These are phyloP conservation scores for Clupea harengus DNA, from an alignment of 2,113 vertebrate genomes.

Conservation along the genomic window DNA sequence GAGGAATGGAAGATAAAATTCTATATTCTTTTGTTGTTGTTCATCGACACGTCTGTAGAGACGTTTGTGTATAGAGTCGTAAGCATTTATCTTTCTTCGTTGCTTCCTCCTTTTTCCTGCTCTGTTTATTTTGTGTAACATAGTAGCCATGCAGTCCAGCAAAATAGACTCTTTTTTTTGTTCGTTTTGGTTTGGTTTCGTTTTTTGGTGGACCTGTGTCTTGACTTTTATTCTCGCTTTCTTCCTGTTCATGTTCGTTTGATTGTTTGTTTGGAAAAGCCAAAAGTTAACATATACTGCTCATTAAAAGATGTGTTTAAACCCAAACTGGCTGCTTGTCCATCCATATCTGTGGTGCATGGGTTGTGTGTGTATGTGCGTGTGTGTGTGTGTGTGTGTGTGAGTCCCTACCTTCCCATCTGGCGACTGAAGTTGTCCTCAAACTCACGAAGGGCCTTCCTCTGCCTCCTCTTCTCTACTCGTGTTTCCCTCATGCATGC, in stretches of 20 bases:
- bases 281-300: constrained; percentile 32
- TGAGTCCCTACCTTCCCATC: constrained; percentile 83
- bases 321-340: neutral
- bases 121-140: constrained; percentile 25
- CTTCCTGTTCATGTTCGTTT: constrained; percentile 35
- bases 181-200: neutral
- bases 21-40: constrained; percentile 45
- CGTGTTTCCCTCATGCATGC: constrained; percentile 86
- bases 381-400: neutral
- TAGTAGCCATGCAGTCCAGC: constrained; percentile 34
- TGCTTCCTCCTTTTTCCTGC: neutral
- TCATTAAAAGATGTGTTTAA: constrained; percentile 48
- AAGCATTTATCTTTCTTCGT: constrained; percentile 13
- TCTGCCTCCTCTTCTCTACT: constrained; percentile 85
- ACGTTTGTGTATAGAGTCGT: constrained; percentile 33
- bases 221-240: constrained; percentile 29
- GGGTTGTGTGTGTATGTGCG: too few species aligned
- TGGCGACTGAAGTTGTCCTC: constrained; percentile 91
- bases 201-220: constrained; percentile 19
- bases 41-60: constrained; percentile 25
- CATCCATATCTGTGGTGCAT: neutral
- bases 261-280: constrained; percentile 15
- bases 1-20: constrained; percentile 15
- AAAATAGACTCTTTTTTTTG: constrained; percentile 28
- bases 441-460: constrained; percentile 87